Base-by-base conservation (phyloP, 2,797 vertebrate species). In the Coilia nasus region DNA sequence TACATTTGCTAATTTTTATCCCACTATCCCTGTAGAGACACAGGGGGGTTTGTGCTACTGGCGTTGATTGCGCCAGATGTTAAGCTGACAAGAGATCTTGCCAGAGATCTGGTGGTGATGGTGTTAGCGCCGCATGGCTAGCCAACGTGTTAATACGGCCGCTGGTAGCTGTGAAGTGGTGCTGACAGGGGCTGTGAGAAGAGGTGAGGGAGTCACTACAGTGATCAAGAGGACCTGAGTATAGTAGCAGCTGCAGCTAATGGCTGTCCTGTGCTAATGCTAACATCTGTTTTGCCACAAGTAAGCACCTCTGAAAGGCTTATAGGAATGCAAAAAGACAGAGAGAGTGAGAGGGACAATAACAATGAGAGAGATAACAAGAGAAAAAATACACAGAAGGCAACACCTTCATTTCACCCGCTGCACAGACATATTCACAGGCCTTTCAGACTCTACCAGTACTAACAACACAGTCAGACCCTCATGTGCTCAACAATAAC, bases 131-230 rank as follows among this genome's bases (percentile, higher is more conserved):
- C 1, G 67, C 35, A 41, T 78, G 15, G 71, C 71, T 11, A 21
- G 71, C 31, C 28, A 19, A 44, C 19, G 71, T 44, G 71, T 44
- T 78, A 78, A 44, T 78, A 35, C 19, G 11, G 11, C 15, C 64
- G 25, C 9, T 14, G 14, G 62, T 25, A 67, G 62, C 62, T 6
- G 6, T 11, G 12, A n/a, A 28, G 23, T 25, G 12, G 25, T 78
- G 71, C 71, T 78, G 71, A 78, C 71, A 78, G 67, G 31, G 64
- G 25, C 14, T 28, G 64, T 71, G 35, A 35, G 64, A 31, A 75
- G 71, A 35, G 71, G 71, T 78, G 35, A 44, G 71, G 71, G 35
- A 78, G 71, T 78, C 71, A 78, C 6, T 41, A 9, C 6, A 44
- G 71, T 78, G 71, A 41, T 44, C 17, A 78, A 44, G 71, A 1